Percentiles rank a stretch among this genome's conserved stretches.
Conservation (phyloP, 35 echinoderm and acorn worm genomes). For the Lytechinus variegatus region DNA sequence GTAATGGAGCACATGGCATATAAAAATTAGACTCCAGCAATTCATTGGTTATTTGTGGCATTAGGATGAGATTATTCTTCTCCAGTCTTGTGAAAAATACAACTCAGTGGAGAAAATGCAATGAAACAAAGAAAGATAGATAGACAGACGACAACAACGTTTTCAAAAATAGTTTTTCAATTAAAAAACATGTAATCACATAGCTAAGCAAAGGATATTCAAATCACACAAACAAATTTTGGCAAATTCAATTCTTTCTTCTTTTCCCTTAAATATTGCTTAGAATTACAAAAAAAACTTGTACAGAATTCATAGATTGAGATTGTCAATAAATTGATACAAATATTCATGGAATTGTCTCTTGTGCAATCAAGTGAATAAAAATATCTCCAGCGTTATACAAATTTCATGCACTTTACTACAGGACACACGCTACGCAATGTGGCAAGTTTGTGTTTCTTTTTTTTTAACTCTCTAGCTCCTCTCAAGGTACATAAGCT, state of each 20-base stretch:
- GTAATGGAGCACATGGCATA: not conserved
- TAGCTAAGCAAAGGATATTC: conserved; percentile 24
- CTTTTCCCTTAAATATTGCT: conserved; percentile 39
- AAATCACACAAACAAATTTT: conserved; percentile 45
- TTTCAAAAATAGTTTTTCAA: conserved; percentile 15
- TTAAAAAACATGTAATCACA: conserved; percentile 36
- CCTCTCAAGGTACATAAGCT: not conserved
- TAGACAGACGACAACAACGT: not conserved
- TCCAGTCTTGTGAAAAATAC: not conserved
- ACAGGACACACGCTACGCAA: not conserved
- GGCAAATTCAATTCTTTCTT: conserved; percentile 29
- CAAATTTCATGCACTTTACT: not conserved
- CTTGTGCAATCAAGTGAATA: not conserved
- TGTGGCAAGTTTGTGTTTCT: not conserved
- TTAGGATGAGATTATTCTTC: not conserved
- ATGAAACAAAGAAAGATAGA: not conserved
- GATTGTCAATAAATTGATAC: not conserved
- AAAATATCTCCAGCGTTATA: not conserved
- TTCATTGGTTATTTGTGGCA: not conserved
- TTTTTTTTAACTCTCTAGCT: not conserved
- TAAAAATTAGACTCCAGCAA: not conserved
- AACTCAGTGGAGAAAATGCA: not conserved
- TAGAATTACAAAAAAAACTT: conserved; percentile 33
- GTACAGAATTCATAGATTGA: conserved; percentile 33
- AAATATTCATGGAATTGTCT: conserved; percentile 5